These are phyloP conservation scores for Endomychus coccineus DNA, from an alignment of 2,888 invertebrate genomes.

Conservation along the genomic window DNA sequence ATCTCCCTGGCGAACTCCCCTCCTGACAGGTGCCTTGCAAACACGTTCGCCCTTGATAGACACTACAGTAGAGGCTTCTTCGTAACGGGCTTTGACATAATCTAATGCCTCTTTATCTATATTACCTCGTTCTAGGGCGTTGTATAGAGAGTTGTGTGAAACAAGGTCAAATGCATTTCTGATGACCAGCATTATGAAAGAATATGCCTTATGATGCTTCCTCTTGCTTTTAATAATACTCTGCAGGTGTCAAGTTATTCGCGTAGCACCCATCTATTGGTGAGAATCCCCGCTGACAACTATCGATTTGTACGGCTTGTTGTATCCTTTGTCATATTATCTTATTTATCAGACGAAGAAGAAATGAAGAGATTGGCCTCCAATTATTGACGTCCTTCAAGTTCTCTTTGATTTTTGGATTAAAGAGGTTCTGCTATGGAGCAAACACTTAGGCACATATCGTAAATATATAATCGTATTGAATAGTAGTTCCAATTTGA, in stretches of 20 bases:
- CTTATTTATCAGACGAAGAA: background rate
- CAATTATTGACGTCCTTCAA: constrained; percentile 1
- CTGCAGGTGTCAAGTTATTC: constrained; percentile 3
- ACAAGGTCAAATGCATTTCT: no score
- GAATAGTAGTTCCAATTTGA: constrained; percentile 7
- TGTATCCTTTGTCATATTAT: background rate
- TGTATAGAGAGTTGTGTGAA: no score
- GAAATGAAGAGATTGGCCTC: constrained; percentile 2
- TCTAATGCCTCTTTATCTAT: no score
- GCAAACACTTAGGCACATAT: constrained; percentile 3
- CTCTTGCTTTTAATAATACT: constrained; percentile 1
- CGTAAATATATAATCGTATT: constrained; percentile 9
- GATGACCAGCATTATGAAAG: background rate
- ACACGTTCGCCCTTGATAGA: no score
- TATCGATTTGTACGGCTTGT: background rate
- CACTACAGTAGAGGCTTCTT: no score
- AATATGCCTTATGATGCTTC: background rate
- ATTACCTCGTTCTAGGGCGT: no score
- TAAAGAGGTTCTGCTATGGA: constrained; percentile 1
- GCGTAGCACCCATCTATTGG: constrained; percentile 1
- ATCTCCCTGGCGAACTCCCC: no score
- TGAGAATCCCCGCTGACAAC: constrained; percentile 1
- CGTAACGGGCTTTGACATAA: no score
- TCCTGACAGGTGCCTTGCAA: no score
- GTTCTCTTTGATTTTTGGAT: background rate